A percentile compares a stretch with the other conserved stretches of the same genome.
Evolutionary conservation across 2,888 invertebrate genomes (phyloP).

Genomic region (Lasioglossum oenotherae): DNA sequence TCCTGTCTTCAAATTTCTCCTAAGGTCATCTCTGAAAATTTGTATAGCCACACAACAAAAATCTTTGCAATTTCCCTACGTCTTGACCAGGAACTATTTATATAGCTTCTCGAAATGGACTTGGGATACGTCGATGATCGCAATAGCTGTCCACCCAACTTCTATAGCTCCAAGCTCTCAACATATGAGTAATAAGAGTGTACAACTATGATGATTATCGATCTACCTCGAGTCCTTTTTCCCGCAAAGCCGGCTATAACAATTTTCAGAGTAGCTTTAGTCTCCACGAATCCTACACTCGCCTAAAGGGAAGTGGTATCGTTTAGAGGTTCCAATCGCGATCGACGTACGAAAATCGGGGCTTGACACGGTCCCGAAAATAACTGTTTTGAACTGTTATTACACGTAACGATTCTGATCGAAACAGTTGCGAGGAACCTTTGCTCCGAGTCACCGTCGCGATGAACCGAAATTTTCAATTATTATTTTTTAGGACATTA

Average conservation of each 20-base stretch:
- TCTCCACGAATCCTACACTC: neutral
- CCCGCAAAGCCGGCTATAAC: neutral
- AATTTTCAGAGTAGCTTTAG: neutral
- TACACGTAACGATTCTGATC: neutral
- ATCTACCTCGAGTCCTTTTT: neutral
- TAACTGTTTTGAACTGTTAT: neutral
- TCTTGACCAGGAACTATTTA: neutral
- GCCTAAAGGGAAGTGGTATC: neutral
- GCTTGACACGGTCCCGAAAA: conserved; percentile 1
- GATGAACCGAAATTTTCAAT: neutral
- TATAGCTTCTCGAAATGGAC: neutral
- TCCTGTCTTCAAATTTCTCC: neutral
- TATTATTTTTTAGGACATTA: neutral
- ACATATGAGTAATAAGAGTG: neutral
- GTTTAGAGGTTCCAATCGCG: neutral
- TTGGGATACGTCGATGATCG: neutral
- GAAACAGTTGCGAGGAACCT: neutral
- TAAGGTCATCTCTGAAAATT: neutral
- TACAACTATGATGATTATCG: neutral
- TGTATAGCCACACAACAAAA: neutral
- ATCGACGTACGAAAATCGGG: conserved; percentile 11
- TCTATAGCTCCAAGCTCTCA: neutral
- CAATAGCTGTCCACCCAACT: neutral
- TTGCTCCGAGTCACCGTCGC: neutral
- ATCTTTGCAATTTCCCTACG: neutral